Base-by-base conservation (phyloP, 2,888 invertebrate genomes). In the Chymomyza amoena region DNA sequence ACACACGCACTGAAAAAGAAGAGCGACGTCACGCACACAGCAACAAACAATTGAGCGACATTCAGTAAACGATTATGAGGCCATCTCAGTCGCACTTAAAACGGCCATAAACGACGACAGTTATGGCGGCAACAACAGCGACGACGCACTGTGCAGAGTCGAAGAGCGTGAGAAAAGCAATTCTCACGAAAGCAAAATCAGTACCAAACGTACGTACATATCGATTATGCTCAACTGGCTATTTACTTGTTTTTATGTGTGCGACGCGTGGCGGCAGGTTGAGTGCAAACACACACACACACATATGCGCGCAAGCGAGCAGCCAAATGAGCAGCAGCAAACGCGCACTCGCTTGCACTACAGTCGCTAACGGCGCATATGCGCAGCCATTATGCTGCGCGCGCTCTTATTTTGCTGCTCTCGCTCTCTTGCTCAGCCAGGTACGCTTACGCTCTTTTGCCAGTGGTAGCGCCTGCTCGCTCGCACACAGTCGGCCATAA, bases 51-150 rank as follows among this genome's bases (percentile, higher is more conserved):
- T 89, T 89, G 89, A 87, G 84, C 81, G 79, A 84, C 84, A 88
- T 90, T 90, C 89, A 81, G 84, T 80, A 90, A 91, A 91, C 85
- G 90, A 90, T 91, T 90, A 91, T 91, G 90, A 90, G 89, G 89
- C 91, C 91, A 91, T 91, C 91, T 91, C 91, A 90, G 90, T 91
- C 91, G 89, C 90, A 90, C 91, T 91, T 90, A 90, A 90, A 91
- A 88, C 84, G 87, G 87, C 89, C 82, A 91, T 91, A 90, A 91
- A 91, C 87, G 88, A 86, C 89, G 83, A 89, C 85, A 89, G 86
- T 89, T 89, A 89, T 90, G 89, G 83, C 78, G 75, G 73, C 79
- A 77, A 73, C 73, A 70, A 69, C 74, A 72, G 71, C 66, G 69
- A 66, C 80, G 76, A 74, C 76, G 79, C 78, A 72, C 73, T 75